phyloP scores from a whole-genome alignment of 2,113 vertebrate species.

The Tenebrosternarchus preto region DNA sequence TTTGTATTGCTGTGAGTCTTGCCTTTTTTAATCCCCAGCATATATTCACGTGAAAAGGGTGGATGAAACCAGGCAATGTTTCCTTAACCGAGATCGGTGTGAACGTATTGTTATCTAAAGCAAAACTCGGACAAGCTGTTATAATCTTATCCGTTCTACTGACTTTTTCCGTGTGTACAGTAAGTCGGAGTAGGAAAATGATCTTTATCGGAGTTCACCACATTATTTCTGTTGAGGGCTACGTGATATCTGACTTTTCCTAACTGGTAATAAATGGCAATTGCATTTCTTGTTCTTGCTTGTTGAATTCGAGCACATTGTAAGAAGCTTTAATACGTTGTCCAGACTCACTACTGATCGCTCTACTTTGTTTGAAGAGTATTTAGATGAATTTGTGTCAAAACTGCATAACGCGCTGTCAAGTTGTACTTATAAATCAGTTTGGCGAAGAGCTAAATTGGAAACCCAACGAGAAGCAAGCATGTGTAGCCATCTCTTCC shows the following conservation, averaged over 20 bases:
- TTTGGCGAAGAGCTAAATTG: no score
- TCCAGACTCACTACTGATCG: no score
- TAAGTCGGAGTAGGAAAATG: no score
- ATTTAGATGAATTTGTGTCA: background rate
- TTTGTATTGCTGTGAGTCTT: conserved; percentile 26
- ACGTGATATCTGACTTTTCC: no score
- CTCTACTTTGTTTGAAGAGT: background rate
- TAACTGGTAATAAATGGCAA: background rate
- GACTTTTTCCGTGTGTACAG: background rate
- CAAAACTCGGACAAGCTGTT: background rate
- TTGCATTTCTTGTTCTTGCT: background rate
- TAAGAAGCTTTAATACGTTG: no score
- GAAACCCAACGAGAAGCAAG: no score
- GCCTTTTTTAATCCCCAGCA: background rate
- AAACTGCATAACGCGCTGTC: background rate
- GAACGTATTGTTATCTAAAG: background rate
- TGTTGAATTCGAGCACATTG: background rate
- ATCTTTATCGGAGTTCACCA: no score
- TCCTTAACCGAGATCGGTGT: background rate
- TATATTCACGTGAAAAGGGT: background rate
- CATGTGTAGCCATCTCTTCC: no score
- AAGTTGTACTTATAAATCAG: no score
- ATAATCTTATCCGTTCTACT: background rate
- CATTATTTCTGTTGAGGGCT: no score
- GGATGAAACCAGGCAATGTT: background rate